Evolutionary conservation across 2,888 invertebrate genomes (phyloP), one percentile per base, ranked within the genome.

Genomic region (Pyrocoelia pectoralis): DNA sequence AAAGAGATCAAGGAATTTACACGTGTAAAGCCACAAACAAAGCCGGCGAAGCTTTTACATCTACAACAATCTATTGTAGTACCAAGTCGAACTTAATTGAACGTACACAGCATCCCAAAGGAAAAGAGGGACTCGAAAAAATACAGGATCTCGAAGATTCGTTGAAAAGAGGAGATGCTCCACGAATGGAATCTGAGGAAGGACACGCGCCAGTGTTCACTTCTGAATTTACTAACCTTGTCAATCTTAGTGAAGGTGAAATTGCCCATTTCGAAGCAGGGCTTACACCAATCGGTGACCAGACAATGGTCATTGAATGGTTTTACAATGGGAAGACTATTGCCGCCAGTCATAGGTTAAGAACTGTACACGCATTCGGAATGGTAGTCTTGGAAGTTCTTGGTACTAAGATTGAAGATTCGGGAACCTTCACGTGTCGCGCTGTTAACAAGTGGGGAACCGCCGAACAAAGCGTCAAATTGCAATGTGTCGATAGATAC

Each of bases 221-320:
- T 4, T 93, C 94, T 0, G 91, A 94, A 77, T 95, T 95, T 81
- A 87, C 91, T 72, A 89, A 94, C 70, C 85, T 95, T 63, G 83
- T 86, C 8, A 94, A 94, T 74, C 85, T 98, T 51, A 91, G 90
- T 40, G 98, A 98, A 83, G 97, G 97, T 60, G 96, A 98, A 82
- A 92, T 97, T 71, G 97, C 97, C 70, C 98, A 98, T 81, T 98
- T 97, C 81, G 98, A 99, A 84, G 98, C 97, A 33, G 95, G 94
- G 51, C 86, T 99, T 5, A 92, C 95, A 53, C 99, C 99, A 9
- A 91, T 94, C 50, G 95, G 95, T 9, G 96, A 96, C 76, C 94
- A 95, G 80, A 93, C 92, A 17, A 95, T 97, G 95, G 88, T 90
- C 18, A 93, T 97, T 56, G 96, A 97, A 84, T 97, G 95, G 95